Evolutionary conservation across 1,140 invertebrate genomes (phyloP), one percentile per base, ranked within the genome.

Genomic region (Nephotettix cincticeps): DNA sequence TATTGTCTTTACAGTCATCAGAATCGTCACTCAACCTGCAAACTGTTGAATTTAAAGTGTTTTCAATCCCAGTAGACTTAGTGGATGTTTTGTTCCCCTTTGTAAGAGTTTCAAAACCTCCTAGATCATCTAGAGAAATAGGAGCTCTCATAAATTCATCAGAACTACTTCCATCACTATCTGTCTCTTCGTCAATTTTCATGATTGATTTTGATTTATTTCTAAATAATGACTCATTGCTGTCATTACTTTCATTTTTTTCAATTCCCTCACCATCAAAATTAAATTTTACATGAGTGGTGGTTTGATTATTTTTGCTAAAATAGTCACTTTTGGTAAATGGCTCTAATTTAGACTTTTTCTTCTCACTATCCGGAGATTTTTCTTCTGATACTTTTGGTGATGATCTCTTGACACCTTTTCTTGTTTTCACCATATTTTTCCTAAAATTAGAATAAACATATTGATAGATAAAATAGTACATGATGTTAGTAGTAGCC

Each of bases 131-230:
- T 19, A 72, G 29, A 28, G 65, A 72, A 21, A 61, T n/a, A 0
- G 71, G 71, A 27, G 43, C 71, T 61, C 54, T 68, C 40, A 68
- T 66, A 63, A 68, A 72, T 30, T 72, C 71, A 63, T 72, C 66
- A 25, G 66, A 69, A 40, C 71, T 72, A 32, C 71, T 72, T 19
- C 25, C 63, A 65, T 54, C 47, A 30, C 66, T 68, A 54, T 54
- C 66, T 9, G 66, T 54, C 54, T 47, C 27, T 17, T 54, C 17
- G 51, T 51, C 32, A 17, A 32, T 2, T 45, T 67, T 67, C 27
- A 67, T 14, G 14, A 19, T 30, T 1, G 1, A 1, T 40, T 32
- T 65, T 32, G 63, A 36, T 25, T n/a, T 36, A 23, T 43, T 65
- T 27, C 28, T 4, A 23, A 61, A 25, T 2, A 27, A 14, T 27